Conservation (phyloP, 2,797 vertebrate genomes). For the Orientallactaga sibirica region DNA sequence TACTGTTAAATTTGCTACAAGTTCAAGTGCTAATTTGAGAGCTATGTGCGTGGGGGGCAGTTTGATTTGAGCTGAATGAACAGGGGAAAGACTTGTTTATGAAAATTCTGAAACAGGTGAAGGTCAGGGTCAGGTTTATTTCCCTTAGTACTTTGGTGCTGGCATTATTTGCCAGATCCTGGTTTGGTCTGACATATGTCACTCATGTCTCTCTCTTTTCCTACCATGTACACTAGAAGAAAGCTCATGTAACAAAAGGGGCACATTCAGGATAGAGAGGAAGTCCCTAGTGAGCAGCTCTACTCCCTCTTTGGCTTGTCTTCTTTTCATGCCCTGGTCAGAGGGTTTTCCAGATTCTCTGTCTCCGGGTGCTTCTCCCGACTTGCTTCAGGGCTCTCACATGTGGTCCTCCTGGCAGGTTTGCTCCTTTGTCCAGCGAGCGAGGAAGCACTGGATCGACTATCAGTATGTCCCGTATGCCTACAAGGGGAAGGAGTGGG, state of each 20-base stretch:
- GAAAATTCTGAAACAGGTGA: not conserved
- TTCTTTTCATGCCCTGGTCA: not conserved
- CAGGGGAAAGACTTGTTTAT: conserved; percentile 13
- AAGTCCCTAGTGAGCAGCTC: not conserved
- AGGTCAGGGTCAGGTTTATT: not conserved
- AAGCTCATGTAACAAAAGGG: not conserved
- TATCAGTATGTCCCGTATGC: conserved; percentile 92
- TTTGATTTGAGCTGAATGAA: not conserved
- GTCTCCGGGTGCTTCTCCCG: not conserved
- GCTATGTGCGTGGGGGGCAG: not conserved
- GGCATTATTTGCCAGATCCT: not conserved
- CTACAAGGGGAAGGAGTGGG: conserved; percentile 90
- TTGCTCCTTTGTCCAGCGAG: conserved; percentile 88
- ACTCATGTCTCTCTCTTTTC: not conserved
- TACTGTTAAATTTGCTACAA: not conserved
- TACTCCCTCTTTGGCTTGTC: not conserved
- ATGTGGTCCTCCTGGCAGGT: conserved; percentile 84
- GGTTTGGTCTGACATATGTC: not conserved
- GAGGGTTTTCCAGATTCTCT: not conserved
- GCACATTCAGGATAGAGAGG: not conserved
- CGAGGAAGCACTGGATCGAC: conserved; percentile 87
- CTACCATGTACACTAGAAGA: not conserved
- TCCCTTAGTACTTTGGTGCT: not conserved
- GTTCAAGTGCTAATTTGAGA: not conserved
- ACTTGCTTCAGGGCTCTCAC: not conserved